Base-by-base conservation (phyloP, 1,140 invertebrate species). In the Calliphora vicina region DNA sequence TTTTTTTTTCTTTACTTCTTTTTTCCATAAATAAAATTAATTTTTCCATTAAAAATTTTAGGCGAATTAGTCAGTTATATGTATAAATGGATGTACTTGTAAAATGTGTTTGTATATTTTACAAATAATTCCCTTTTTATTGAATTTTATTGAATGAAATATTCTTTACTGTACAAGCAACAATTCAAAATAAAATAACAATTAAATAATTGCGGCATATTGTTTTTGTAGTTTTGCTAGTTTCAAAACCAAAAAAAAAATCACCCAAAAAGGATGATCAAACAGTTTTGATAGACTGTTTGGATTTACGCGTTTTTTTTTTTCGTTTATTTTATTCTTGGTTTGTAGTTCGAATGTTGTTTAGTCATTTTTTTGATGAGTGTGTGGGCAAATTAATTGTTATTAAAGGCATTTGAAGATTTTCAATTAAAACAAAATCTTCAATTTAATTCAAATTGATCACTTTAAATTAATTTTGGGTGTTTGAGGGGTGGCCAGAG, bases 361-460 rank as follows among this genome's bases (percentile, higher is more conserved):
- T 67, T 67, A 67, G 17, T 67, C 17, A 67, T 67, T 67, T 25
- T 67, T 67, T 23, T 1, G n/a, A 10, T 20, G 61, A 67, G n/a
- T 57, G 50, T 57, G 50, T 67, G 61, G 61, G 61, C 61, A 25
- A 67, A 67, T 23, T 23, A 67, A 67, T 67, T 57, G n/a, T 67
- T 67, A 67, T 67, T 25, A 10, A 67, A 67, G 12, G 61, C 61
- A 57, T 67, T 35, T 76, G 73, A 43, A 76, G 35, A 76, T 76
- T 29, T 29, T 35, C 27, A 76, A 35, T 29, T 35, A 76, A 76
- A 29, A 76, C 27, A 76, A 76, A 76, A 76, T 76, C 73, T 35
- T 29, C 73, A 35, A 43, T 35, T 43, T 76, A 76, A 43, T 35
- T 35, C 35, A 76, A 76, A 76, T 35, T 35, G 35, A 76, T 35